A percentile compares a stretch with the other conserved stretches of the same genome.
Evolutionary conservation across 2,888 invertebrate species (phyloP).

Genomic region (Aphrophora alni): DNA sequence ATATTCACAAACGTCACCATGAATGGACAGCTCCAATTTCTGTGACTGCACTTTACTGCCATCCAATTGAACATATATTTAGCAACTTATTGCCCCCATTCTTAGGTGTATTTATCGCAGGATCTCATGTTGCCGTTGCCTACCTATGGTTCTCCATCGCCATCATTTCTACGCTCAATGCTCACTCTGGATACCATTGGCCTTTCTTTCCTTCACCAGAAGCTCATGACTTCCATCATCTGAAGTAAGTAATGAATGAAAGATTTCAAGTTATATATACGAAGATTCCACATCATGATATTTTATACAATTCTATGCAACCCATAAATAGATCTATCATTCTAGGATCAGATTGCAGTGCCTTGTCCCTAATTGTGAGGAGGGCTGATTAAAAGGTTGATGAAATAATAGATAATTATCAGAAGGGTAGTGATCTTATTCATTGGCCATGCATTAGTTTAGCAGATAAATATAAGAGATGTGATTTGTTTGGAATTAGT

Average conservation of each 20-base stretch:
- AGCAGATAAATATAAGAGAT: too few relatives aligned
- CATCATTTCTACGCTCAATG: conserved; percentile 78
- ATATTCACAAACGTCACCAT: conserved; percentile 85
- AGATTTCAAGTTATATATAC: background rate
- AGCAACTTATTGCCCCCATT: conserved; percentile 80
- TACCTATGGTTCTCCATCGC: conserved; percentile 82
- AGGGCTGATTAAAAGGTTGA: too few relatives aligned
- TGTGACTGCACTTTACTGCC: conserved; percentile 80
- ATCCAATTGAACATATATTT: conserved; percentile 78
- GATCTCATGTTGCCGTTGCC: conserved; percentile 77
- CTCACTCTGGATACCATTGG: conserved; percentile 85
- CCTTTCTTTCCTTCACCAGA: conserved; percentile 87
- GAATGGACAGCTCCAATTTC: conserved; percentile 89
- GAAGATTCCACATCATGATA: too few relatives aligned
- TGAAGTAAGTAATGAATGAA: conserved; percentile 66
- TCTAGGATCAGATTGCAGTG: too few relatives aligned
- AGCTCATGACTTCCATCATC: conserved; percentile 87
- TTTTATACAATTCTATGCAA: too few relatives aligned
- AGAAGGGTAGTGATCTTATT: too few relatives aligned
- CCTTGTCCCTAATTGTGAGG: too few relatives aligned
- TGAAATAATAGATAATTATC: too few relatives aligned
- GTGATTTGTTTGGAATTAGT: too few relatives aligned
- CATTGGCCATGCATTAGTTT: too few relatives aligned
- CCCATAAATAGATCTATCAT: too few relatives aligned
- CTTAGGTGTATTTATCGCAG: conserved; percentile 74